These are phyloP conservation scores for Desmodus rotundus DNA, from an alignment of 2,113 vertebrate species.

Conservation along the genomic window DNA sequence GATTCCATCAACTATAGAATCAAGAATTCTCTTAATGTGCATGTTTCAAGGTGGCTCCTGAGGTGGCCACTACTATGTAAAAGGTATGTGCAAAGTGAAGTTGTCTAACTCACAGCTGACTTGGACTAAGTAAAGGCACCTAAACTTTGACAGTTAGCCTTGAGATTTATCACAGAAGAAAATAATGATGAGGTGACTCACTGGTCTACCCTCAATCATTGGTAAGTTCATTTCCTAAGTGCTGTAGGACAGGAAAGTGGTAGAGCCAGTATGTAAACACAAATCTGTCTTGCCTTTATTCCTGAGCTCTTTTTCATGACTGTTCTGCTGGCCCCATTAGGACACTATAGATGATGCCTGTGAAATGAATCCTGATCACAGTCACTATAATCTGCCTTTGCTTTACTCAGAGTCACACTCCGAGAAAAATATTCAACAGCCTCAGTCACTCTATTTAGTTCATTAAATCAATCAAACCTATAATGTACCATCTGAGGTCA, in stretches of 20 bases:
- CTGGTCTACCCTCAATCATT: too few relatives aligned
- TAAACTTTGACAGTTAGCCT: too few relatives aligned
- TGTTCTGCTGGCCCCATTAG: not conserved
- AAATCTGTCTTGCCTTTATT: not conserved
- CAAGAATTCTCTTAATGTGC: not conserved
- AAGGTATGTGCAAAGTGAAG: not conserved
- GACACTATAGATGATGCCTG: rapidly evolving
- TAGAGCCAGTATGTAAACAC: too few relatives aligned
- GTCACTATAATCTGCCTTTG: not conserved
- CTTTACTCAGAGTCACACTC: not conserved
- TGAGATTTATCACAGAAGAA: not conserved
- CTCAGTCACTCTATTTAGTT: not conserved
- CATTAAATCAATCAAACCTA: not conserved
- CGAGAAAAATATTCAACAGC: not conserved
- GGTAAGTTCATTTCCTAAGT: not conserved
- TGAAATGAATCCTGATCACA: not conserved
- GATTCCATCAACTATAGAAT: not conserved
- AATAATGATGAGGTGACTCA: not conserved
- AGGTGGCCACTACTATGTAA: not conserved
- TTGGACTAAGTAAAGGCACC: not conserved
- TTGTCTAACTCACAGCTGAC: not conserved
- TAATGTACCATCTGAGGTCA: not conserved
- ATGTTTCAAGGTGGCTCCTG: not conserved
- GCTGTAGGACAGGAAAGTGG: not conserved
- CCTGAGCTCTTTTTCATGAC: not conserved